A percentile compares a stretch with the other conserved stretches of the same genome.
phyloP scores from a whole-genome alignment of 2,113 vertebrate species.

The Acanthochromis polyacanthus region DNA sequence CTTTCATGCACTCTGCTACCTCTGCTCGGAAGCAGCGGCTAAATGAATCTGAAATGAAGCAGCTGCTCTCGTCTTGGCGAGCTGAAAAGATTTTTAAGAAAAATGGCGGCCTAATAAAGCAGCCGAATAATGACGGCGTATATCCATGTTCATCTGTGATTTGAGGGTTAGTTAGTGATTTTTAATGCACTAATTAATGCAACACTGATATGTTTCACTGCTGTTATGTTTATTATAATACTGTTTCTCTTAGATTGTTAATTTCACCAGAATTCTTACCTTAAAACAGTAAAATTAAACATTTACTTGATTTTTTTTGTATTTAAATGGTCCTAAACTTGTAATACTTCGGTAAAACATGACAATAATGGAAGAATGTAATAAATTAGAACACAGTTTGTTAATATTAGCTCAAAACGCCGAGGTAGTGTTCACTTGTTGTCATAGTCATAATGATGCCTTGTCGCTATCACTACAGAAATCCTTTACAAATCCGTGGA shows the following conservation, averaged over 20 bases:
- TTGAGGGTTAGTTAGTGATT: slow-evolving; percentile 4
- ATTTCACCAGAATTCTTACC: neutral
- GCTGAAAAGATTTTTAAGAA: slow-evolving; percentile 25
- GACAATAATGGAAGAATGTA: too few species aligned
- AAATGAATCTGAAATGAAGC: slow-evolving; percentile 48
- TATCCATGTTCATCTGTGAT: slow-evolving; percentile 20
- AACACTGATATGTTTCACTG: slow-evolving; percentile 2
- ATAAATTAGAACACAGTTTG: too few species aligned
- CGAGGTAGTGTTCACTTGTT: too few species aligned
- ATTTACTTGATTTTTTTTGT: too few species aligned
- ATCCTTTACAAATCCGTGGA: too few species aligned
- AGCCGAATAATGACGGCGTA: slow-evolving; percentile 9
- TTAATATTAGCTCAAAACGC: too few species aligned
- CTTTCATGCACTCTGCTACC: slow-evolving; percentile 54
- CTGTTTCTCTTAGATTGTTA: neutral
- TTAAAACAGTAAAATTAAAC: too few species aligned
- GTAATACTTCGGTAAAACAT: too few species aligned
- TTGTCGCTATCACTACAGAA: too few species aligned
- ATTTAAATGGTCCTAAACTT: too few species aligned
- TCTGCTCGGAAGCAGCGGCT: slow-evolving; percentile 54
- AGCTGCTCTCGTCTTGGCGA: slow-evolving; percentile 31
- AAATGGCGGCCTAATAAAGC: slow-evolving; percentile 25
- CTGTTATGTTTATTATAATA: neutral
- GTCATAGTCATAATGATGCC: too few species aligned
- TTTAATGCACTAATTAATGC: neutral